Evolutionary conservation across 2,113 vertebrate genomes (phyloP).

Genomic region (Cyanoramphus novaezelandiae): DNA sequence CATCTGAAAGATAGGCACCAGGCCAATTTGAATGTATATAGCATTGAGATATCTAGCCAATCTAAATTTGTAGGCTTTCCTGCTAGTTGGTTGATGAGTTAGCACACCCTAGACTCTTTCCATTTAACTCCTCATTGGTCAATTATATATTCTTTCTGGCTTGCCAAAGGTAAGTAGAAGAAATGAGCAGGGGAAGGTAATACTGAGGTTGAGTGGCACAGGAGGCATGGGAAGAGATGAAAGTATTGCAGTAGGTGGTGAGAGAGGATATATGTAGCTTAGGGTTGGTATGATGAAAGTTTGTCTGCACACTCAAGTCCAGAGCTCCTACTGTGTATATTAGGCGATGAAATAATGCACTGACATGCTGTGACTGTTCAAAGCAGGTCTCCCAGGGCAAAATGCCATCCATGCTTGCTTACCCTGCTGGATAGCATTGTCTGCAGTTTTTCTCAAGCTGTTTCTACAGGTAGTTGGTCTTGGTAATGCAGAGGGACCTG

Average conservation of each 20-base stretch:
- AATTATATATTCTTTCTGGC: background rate
- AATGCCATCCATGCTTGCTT: constrained; percentile 50
- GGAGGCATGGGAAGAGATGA: constrained; percentile 2
- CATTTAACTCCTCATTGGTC: background rate
- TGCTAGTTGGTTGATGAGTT: constrained; percentile 16
- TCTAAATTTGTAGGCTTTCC: constrained; percentile 11
- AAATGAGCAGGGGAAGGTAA: background rate
- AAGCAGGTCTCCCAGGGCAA: constrained; percentile 48
- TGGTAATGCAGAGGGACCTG: constrained; percentile 8
- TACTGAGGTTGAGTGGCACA: background rate
- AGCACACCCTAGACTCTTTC: background rate
- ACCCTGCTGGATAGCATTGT: background rate
- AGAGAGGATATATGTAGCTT: background rate
- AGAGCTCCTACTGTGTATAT: constrained; percentile 24
- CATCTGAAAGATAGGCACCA: background rate
- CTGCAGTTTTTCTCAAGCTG: constrained; percentile 15
- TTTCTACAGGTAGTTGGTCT: background rate
- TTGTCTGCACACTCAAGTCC: background rate
- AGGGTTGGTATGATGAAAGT: background rate
- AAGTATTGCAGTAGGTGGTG: background rate
- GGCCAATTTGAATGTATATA: background rate
- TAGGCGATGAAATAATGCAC: constrained; percentile 33
- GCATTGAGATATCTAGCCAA: background rate
- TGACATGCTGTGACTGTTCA: constrained; percentile 40
- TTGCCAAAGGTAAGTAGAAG: constrained; percentile 11